Evolutionary conservation across 2,888 invertebrate genomes (phyloP), one percentile per base, ranked within the genome.

Genomic region (Chaetoderma sp.): DNA sequence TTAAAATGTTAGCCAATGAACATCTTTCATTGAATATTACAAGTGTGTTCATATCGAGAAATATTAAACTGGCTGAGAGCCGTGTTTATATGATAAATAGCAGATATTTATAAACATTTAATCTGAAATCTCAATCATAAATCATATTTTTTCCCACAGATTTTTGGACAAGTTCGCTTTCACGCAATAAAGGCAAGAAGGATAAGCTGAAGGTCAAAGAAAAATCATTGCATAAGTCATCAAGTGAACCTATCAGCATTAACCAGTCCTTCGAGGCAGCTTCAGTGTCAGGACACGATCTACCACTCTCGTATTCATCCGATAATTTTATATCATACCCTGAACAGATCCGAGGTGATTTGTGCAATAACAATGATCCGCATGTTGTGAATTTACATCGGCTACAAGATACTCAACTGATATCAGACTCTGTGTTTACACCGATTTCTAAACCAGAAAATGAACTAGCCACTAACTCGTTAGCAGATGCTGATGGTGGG

Each of bases 81-180:
- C n/a, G n/a, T n/a, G n/a, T n/a, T n/a, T n/a, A n/a, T n/a, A n/a
- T n/a, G n/a, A n/a, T n/a, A n/a, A n/a, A n/a, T n/a, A n/a, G n/a
- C n/a, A n/a, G n/a, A n/a, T n/a, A n/a, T n/a, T n/a, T n/a, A n/a
- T n/a, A n/a, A n/a, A n/a, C n/a, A n/a, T n/a, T n/a, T n/a, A n/a
- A n/a, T n/a, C n/a, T n/a, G n/a, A n/a, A n/a, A n/a, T n/a, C n/a
- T n/a, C n/a, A n/a, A n/a, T n/a, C n/a, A n/a, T n/a, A n/a, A n/a
- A n/a, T n/a, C n/a, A n/a, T n/a, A n/a, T n/a, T n/a, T n/a, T n/a
- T n/a, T n/a, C n/a, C n/a, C n/a, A n/a, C 77, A 86, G 85, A 82
- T 75, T 86, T 84, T 67, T 84, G 85, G 85, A 77, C 79, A 30
- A 79, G 82, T 0, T 65, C 77, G 13, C 67, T 73, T 60, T 21